Evolutionary conservation across 2,797 vertebrate species (phyloP), one percentile per base, ranked within the genome.

Genomic region (Enteromius mattozi): DNA sequence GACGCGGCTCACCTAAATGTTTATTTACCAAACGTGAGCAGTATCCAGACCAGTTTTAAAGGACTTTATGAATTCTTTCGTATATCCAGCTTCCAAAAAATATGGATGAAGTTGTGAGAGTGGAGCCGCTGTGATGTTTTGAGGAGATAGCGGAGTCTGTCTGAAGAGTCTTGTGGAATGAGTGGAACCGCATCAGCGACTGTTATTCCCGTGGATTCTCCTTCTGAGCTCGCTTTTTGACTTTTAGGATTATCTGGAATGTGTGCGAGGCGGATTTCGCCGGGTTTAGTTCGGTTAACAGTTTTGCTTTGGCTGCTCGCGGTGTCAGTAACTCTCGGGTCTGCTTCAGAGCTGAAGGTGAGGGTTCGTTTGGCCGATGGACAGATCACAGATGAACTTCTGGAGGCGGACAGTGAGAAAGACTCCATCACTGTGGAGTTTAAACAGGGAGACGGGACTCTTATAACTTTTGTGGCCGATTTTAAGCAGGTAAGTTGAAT

Each of bases 401-500:
- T 99, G 93, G 97, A 98, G 89, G 97, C 97, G 80, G 97, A 99
- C 94, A 95, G 94, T 70, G 96, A 96, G 33, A 93, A 89, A 61
- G 97, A 98, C 95, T 93, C 94, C 78, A 95, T 99, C 90, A 95
- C 95, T 17, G 91, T 99, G 10, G 98, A 99, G 92, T 97, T 98
- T 87, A 96, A 96, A 82, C 95, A 96, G 81, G 95, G 95, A 45
- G 97, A 98, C 69, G 97, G 97, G 6, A 96, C 97, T 1, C 96
- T 99, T 42, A 89, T 98, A 88, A 97, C 97, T 59, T 97, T 98
- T 84, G 88, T 96, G 71, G 98, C 95, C 1, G 98, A 99, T 93
- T 98, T 99, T 89, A 96, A 93, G 90, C 97, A 97, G 97, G 98
- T 98, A 92, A 95, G 94, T 40, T 21, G 9, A 17, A 24, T 19